A percentile compares a stretch with the other conserved stretches of the same genome.
Conservation (phyloP, 1,140 invertebrate species). For the Listronotus oregonensis region DNA sequence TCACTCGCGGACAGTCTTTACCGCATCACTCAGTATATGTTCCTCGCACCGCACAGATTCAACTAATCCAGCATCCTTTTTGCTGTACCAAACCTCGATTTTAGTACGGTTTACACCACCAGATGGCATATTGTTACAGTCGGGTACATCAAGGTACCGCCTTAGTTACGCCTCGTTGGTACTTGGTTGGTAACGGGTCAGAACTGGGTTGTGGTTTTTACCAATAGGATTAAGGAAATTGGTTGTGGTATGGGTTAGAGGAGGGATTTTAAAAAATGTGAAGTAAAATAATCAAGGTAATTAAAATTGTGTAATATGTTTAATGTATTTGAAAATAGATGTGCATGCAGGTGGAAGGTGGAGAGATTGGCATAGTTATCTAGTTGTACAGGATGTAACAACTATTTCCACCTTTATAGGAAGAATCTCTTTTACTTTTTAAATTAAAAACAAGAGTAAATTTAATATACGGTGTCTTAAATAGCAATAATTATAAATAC, state of each 20-base stretch:
- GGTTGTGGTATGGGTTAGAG: neutral
- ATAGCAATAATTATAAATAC: no score
- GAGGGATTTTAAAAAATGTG: neutral
- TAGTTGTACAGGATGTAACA: no score
- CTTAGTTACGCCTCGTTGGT: neutral
- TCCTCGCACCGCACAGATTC: slow-evolving; percentile 22
- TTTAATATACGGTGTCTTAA: no score
- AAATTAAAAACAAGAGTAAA: no score
- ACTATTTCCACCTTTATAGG: no score
- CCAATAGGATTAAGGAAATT: neutral
- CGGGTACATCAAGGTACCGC: slow-evolving; percentile 5
- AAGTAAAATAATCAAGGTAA: slow-evolving; percentile 14
- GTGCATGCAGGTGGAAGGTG: slow-evolving; percentile 25
- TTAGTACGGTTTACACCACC: slow-evolving; percentile 2
- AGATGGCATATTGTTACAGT: slow-evolving; percentile 14
- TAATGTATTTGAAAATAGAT: neutral
- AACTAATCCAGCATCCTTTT: slow-evolving; percentile 24
- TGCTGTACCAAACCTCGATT: slow-evolving; percentile 13
- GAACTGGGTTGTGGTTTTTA: neutral
- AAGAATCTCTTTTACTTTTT: no score
- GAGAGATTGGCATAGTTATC: no score
- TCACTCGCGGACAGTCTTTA: slow-evolving; percentile 8
- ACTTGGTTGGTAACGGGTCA: slow-evolving; percentile 2
- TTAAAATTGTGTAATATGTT: slow-evolving; percentile 32
- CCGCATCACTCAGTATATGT: slow-evolving; percentile 24